Evolutionary conservation across 2,888 invertebrate genomes (phyloP).

Genomic region (Pseudeuparius sepicola): DNA sequence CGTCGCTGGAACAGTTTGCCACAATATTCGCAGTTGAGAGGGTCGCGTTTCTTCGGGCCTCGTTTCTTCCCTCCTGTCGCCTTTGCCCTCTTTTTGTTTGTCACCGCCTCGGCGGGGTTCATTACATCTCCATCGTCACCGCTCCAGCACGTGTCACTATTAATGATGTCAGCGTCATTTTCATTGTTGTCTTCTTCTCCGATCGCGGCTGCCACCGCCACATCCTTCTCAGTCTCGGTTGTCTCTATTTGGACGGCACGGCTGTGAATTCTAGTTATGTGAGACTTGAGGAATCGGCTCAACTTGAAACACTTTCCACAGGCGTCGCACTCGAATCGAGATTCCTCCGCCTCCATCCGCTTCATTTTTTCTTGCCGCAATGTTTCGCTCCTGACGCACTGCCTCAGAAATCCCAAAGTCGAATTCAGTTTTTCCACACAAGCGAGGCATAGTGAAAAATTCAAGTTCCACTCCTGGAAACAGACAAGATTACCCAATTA

Average conservation of each 20-base stretch:
- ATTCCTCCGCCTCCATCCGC: too few relatives aligned
- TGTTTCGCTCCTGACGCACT: conserved; percentile 22
- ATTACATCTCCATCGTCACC: not conserved
- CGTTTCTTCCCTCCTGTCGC: not conserved
- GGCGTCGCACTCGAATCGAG: conserved; percentile 19
- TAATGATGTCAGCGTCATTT: not conserved
- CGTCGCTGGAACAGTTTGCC: too few relatives aligned
- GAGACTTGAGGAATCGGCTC: conserved; percentile 18
- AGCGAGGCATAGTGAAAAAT: conserved; percentile 21
- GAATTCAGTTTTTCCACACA: conserved; percentile 22
- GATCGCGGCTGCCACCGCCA: not conserved
- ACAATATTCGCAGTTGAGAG: conserved; percentile 1
- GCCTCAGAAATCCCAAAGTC: conserved; percentile 23
- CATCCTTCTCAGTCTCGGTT: not conserved
- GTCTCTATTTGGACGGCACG: not conserved
- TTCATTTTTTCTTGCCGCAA: conserved; percentile 17
- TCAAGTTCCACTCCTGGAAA: conserved; percentile 24
- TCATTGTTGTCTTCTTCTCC: conserved; percentile 2
- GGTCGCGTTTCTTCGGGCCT: not conserved
- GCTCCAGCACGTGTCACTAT: too few relatives aligned
- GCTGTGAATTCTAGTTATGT: not conserved
- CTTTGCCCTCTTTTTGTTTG: not conserved
- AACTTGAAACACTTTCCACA: conserved; percentile 27
- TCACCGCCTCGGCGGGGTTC: not conserved
- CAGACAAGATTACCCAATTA: conserved; percentile 6